phyloP scores from a whole-genome alignment of 2,888 invertebrate genomes.

The Microdon myrmicae region DNA sequence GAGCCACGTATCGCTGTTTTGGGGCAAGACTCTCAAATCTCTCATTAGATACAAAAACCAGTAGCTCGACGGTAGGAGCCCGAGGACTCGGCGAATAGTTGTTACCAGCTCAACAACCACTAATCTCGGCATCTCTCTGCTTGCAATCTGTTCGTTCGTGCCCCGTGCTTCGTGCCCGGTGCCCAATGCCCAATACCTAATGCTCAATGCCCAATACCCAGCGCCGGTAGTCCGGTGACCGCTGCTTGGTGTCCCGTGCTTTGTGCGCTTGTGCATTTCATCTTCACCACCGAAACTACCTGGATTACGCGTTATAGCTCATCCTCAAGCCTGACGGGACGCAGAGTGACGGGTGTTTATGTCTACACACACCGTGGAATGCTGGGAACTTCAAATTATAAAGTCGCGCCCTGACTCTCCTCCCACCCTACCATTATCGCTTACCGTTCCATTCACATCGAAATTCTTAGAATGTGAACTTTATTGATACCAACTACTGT shows the following conservation, averaged over 20 bases:
- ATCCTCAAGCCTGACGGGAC: too few relatives aligned
- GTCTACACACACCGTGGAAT: conserved; percentile 20
- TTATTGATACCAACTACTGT: conserved; percentile 19
- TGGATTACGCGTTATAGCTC: conserved; percentile 46
- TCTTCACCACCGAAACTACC: conserved; percentile 37
- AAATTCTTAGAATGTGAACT: conserved; percentile 34
- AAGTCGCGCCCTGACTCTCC: conserved; percentile 19
- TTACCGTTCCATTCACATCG: background rate
- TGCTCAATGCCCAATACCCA: too few relatives aligned
- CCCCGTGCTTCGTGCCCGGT: conserved; percentile 1
- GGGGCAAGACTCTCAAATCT: conserved; percentile 33
- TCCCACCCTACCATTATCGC: conserved; percentile 17
- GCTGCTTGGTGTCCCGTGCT: conserved; percentile 1
- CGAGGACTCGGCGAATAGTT: conserved; percentile 12
- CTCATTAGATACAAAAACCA: conserved; percentile 47
- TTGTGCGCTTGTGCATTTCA: too few relatives aligned
- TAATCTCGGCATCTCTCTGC: conserved; percentile 36
- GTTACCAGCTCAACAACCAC: conserved; percentile 30
- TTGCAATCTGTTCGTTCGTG: conserved; percentile 3
- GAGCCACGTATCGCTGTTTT: conserved; percentile 22
- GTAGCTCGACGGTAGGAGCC: conserved; percentile 38
- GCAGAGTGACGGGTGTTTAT: background rate
- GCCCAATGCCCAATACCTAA: too few relatives aligned
- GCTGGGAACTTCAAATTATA: conserved; percentile 48
- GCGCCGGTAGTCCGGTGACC: too few relatives aligned